Evolutionary conservation across 2,113 vertebrate genomes (phyloP).

Genomic region (Anseranas semipalmata): DNA sequence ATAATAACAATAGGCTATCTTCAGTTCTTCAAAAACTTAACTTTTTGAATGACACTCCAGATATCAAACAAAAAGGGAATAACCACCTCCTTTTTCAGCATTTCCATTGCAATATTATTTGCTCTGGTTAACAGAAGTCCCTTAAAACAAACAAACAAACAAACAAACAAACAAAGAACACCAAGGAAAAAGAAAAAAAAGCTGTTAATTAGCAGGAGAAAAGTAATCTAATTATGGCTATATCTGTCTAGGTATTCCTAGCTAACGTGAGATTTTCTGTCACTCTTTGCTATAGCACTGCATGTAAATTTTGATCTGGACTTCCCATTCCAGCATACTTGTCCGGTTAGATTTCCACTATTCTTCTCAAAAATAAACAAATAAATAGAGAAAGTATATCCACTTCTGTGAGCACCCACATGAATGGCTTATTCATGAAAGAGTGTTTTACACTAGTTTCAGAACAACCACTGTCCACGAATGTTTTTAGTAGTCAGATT

Average conservation of each 20-base stretch:
- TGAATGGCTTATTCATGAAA: neutral
- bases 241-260: neutral
- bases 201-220: conserved; percentile 36
- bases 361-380: neutral
- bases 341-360: neutral
- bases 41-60: neutral
- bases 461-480: conserved; percentile 10
- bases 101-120: conserved; percentile 36
- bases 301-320: neutral
- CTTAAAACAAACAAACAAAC: neutral
- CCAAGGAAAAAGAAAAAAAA: neutral
- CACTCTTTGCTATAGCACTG: neutral
- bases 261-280: neutral
- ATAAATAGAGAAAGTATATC: neutral
- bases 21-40: neutral
- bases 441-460: neutral
- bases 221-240: neutral
- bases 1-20: neutral
- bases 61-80: conserved; percentile 46
- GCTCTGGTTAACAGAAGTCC: neutral
- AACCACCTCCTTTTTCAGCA: conserved; percentile 28
- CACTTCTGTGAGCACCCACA: neutral
- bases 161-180: neutral
- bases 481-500: neutral
- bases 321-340: neutral